Percentiles rank a stretch among this genome's conserved stretches.
Conservation (phyloP, 2,113 vertebrate genomes). For the Varanus komodoensis region DNA sequence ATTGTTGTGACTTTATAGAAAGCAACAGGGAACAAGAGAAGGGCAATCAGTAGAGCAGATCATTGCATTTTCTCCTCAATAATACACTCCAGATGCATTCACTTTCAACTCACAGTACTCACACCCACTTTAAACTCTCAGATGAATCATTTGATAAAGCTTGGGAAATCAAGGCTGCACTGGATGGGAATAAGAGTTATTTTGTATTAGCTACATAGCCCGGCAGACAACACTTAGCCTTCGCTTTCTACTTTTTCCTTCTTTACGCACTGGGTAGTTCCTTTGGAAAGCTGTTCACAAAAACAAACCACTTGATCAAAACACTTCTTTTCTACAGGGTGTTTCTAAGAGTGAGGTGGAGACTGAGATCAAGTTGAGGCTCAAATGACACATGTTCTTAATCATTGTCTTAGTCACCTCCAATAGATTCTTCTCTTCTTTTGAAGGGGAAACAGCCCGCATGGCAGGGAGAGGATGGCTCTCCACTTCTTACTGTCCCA, state of each 20-base stretch:
- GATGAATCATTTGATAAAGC: background rate
- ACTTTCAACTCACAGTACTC: background rate
- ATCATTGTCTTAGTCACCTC: background rate
- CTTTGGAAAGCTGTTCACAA: slow-evolving; percentile 23
- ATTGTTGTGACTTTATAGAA: slow-evolving; percentile 24
- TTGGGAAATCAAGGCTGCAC: slow-evolving; percentile 6
- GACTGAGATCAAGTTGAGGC: background rate
- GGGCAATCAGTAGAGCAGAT: background rate
- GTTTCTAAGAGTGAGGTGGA: background rate
- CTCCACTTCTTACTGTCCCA: background rate
- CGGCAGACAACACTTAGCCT: fast-evolving
- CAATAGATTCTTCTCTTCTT: background rate
- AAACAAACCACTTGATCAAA: slow-evolving; percentile 17
- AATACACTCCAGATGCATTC: slow-evolving; percentile 28
- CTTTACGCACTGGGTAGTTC: background rate
- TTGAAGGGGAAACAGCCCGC: too few relatives aligned
- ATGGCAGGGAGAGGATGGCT: background rate
- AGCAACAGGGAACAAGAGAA: slow-evolving; percentile 7
- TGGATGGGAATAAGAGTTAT: background rate
- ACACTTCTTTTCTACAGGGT: background rate
- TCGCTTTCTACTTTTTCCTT: background rate
- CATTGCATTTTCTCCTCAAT: background rate
- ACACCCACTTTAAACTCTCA: slow-evolving; percentile 26
- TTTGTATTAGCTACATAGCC: background rate
- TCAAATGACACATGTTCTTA: background rate